A percentile compares a stretch with the other conserved stretches of the same genome.
Conservation (phyloP, 2,113 vertebrate genomes). For the Danionella cerebrum region DNA sequence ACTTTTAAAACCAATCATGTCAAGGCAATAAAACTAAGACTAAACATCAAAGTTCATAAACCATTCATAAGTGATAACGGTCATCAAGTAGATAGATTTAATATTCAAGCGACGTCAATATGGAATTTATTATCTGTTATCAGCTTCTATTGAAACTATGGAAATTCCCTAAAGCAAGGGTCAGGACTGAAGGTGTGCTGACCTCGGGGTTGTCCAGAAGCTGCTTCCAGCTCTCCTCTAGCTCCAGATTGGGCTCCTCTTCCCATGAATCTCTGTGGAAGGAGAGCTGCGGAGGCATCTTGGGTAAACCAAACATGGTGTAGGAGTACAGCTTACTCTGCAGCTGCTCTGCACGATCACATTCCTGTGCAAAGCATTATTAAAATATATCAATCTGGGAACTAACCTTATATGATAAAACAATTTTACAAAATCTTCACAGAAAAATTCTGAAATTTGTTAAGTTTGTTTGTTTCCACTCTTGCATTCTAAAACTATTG, state of each 20-base stretch:
- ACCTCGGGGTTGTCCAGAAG: conserved; percentile 79
- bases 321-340: conserved; percentile 79
- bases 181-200: not conserved
- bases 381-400: not conserved
- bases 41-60: not conserved
- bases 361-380: conserved; percentile 61
- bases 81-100: not conserved
- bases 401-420: no score
- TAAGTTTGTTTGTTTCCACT: no score
- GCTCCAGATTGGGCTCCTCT: conserved; percentile 60
- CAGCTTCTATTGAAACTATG: not conserved
- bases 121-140: not conserved
- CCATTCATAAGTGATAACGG: not conserved
- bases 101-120: not conserved
- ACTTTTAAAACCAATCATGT: not conserved
- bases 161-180: not conserved
- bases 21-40: not conserved
- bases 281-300: conserved; percentile 74
- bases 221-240: conserved; percentile 88
- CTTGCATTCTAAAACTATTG: no score
- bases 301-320: conserved; percentile 73
- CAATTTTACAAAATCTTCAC: no score
- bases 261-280: conserved; percentile 91
- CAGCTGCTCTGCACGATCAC: conserved; percentile 84
- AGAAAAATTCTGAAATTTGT: no score